phyloP scores from a whole-genome alignment of 2,888 invertebrate species.

The Teleogryllus oceanicus region DNA sequence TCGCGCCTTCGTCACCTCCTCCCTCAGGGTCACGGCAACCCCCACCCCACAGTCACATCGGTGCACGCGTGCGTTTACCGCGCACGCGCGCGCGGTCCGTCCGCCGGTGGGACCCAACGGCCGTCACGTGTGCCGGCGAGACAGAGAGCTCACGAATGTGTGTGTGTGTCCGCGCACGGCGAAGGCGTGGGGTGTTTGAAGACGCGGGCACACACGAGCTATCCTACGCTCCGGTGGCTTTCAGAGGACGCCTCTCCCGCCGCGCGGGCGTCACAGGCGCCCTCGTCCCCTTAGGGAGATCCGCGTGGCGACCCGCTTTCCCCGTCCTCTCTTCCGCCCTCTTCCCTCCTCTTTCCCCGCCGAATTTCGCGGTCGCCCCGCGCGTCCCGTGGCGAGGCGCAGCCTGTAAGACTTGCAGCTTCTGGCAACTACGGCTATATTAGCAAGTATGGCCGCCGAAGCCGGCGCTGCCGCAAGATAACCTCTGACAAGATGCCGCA shows the following conservation, averaged over 20 bases:
- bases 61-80: too few relatives aligned
- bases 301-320: neutral
- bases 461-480: neutral
- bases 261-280: neutral
- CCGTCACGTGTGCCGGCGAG: too few relatives aligned
- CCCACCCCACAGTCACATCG: neutral
- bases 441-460: neutral
- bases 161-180: neutral
- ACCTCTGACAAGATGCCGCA: neutral
- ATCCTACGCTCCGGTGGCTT: slow-evolving; percentile 18
- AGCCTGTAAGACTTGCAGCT: neutral
- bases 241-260: neutral
- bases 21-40: neutral
- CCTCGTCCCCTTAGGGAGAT: neutral
- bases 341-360: neutral
- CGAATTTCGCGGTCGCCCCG: neutral
- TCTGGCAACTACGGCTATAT: slow-evolving; percentile 1
- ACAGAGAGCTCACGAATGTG: too few relatives aligned
- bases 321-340: neutral
- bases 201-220: neutral
- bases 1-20: neutral
- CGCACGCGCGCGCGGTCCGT: too few relatives aligned
- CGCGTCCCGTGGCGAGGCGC: neutral
- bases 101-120: too few relatives aligned
- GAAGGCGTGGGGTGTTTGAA: neutral